Evolutionary conservation across 1,140 invertebrate species (phyloP), one percentile per base, ranked within the genome.

Genomic region (Onthophagus taurus): DNA sequence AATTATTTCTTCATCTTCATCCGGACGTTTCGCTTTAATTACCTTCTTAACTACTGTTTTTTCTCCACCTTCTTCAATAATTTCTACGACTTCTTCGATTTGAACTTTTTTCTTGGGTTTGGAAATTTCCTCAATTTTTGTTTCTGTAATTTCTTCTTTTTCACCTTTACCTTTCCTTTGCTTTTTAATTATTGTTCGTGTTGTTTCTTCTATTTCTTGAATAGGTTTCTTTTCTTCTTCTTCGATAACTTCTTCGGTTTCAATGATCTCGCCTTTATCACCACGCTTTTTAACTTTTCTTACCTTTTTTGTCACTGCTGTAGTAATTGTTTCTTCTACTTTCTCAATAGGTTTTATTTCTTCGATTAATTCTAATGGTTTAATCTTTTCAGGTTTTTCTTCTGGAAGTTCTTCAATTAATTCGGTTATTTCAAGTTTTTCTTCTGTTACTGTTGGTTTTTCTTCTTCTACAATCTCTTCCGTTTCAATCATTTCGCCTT

Each of bases 31-130:
- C 13, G 59, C 44, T 49, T 55, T 60, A 17, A 65, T 49, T 41
- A 50, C 56, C 45, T 62, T 63, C 34, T 53, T 61, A 31, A 62
- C 51, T 31, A 58, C 54, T 50, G 51, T 54, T 41, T 52, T 53
- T 17, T 42, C 52, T 4, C 61, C 47, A 20, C 64, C 61, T 36
- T 69, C 62, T 57, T 63, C 55, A 53, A 41, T 55, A 2, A 60
- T 42, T 44, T 51, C 45, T 33, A 18, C 51, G 14, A 35, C 18
- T 41, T 41, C 23, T 12, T 41, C 23, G n/a, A 20, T 29, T 54
- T 53, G 47, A 51, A 46, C 51, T 47, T 31, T 17, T 35, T 31
- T n/a, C 1, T 42, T 23, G 29, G 30, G 13, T 39, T 38, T 5
- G 23, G 29, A 31, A 13, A 42, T 20, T 19, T 49, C 34, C 33